Evolutionary conservation across 2,797 vertebrate genomes (phyloP), one percentile per base, ranked within the genome.

Genomic region (Bradypodion pumilum): DNA sequence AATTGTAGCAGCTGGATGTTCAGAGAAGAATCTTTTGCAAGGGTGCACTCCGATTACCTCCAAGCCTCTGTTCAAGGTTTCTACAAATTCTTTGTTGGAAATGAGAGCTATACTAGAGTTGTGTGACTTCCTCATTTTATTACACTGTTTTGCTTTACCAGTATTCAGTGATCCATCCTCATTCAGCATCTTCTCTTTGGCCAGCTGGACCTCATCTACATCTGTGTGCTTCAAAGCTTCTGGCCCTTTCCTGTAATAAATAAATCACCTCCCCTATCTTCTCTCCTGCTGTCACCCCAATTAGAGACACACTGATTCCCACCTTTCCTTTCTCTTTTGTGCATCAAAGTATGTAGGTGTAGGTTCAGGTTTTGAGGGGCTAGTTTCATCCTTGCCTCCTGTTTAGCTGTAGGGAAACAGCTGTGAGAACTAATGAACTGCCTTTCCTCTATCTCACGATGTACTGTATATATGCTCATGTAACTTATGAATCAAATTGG

Each of bases 391-490:
- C 29, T 66, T 73, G 59, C 74, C 37, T 72, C 37, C 10, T 73
- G 7, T 42, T 73, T 65, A 15, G 16, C 81, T 44, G 25, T 74
- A 21, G 44, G 29, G 23, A 29, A 16, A 60, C 29, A 70, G 4
- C 72, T 90, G 87, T 81, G 23, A 42, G 85, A 42, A 87, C 86
- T 84, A 90, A 91, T 85, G 78, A 62, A 75, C 65, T 83, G 49
- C 25, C 27, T 32, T 86, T 73, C n/a, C 42, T 21, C 19, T n/a
- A n/a, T 10, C n/a, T 13, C n/a, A 65, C 42, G 2, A 59, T 13
- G 25, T 10, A 59, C 59, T 13, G 25, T 10, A 59, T 59, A 25
- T 56, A 5, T 37, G n/a, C 37, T 49, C 35, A 49, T 76, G 35
- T 29, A 40, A 49, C 13, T 56, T 56, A 46, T 75, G 35, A 75